These are phyloP conservation scores for Hippocampus abdominalis DNA, from an alignment of 2,113 vertebrate species.

Conservation along the genomic window DNA sequence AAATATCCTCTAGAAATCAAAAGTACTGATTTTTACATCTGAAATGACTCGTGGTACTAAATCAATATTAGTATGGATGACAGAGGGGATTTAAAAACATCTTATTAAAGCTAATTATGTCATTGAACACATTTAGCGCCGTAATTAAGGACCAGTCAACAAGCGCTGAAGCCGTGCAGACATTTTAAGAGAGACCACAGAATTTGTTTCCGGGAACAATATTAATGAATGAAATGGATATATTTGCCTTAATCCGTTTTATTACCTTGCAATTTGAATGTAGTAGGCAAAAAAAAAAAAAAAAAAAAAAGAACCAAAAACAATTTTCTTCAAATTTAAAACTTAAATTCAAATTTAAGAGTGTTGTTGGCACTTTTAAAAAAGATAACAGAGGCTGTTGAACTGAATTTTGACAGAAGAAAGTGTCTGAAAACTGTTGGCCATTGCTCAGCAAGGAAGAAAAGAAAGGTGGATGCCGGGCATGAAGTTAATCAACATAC, in stretches of 20 bases:
- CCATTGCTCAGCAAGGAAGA: no score
- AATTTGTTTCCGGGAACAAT: slow-evolving; percentile 27
- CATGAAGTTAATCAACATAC: no score
- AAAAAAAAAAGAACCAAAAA: not conserved
- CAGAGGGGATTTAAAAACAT: not conserved
- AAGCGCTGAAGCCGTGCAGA: slow-evolving; percentile 24
- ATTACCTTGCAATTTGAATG: not conserved
- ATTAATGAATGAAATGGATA: slow-evolving; percentile 33
- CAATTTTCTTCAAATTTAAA: no score
- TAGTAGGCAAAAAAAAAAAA: no score
- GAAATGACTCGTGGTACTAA: not conserved
- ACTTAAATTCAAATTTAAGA: no score
- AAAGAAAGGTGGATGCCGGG: no score
- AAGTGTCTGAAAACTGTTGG: no score
- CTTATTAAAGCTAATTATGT: not conserved
- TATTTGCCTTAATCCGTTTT: slow-evolving; percentile 15
- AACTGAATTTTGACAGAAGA: no score
- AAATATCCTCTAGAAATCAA: not conserved
- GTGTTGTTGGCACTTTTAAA: no score
- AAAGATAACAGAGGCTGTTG: no score
- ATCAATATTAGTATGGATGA: not conserved
- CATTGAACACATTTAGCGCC: slow-evolving; percentile 1
- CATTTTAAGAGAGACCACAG: not conserved
- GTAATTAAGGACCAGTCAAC: slow-evolving; percentile 13
- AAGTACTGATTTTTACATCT: not conserved